Evolutionary conservation across 2,888 invertebrate genomes (phyloP), one percentile per base, ranked within the genome.

Genomic region (Limenitis camilla): DNA sequence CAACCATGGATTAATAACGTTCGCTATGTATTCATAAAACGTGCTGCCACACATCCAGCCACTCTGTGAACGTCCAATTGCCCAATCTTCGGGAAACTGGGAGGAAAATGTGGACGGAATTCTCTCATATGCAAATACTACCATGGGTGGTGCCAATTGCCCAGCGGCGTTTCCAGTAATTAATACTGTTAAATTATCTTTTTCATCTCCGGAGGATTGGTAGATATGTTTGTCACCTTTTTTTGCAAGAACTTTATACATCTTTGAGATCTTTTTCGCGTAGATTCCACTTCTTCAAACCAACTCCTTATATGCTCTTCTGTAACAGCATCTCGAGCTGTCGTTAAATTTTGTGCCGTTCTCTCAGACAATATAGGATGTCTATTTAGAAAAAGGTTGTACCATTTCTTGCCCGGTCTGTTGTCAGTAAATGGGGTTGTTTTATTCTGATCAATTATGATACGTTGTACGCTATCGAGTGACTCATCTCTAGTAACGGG

Each of bases 391-490:
- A 76, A 77, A 5, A 45, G 52, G 32, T 64, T 51, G 52, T 64
- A 76, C 72, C 74, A 76, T 35, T 68, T 66, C 49, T 65, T 64
- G 9, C 71, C 71, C n/a, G n/a, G n/a, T n/a, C n/a, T n/a, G n/a
- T n/a, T n/a, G n/a, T n/a, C n/a, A n/a, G n/a, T n/a, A n/a, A n/a
- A n/a, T n/a, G n/a, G n/a, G n/a, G n/a, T n/a, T n/a, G n/a, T n/a
- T n/a, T n/a, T n/a, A n/a, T n/a, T n/a, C n/a, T n/a, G n/a, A n/a
- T n/a, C n/a, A n/a, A n/a, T n/a, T n/a, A n/a, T 41, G 31, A 57
- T 52, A 50, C 62, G 62, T 39, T 65, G 58, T 4, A 69, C 69
- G 51, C 63, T 65, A 36, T 67, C 61, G 6, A 72, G 45, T 8
- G 74, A 55, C 50, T 70, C 62, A 0, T 58, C 59, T 61, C 69